Percentiles rank a stretch among this genome's conserved stretches.
These are phyloP conservation scores for Drosophila flavopinicola DNA, from an alignment of 2,888 invertebrate species.

Conservation along the genomic window DNA sequence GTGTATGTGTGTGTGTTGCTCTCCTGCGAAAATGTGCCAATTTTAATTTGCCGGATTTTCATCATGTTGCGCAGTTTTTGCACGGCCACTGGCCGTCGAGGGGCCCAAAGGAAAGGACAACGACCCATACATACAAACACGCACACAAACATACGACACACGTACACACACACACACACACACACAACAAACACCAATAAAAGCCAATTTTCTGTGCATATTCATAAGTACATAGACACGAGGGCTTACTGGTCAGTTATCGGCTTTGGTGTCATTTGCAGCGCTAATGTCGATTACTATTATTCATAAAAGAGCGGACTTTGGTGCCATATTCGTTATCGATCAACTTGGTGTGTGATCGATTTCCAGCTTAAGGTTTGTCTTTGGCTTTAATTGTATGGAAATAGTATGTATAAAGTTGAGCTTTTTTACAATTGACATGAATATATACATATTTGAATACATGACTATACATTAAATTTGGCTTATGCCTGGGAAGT, in stretches of 20 bases:
- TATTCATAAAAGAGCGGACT: too few species aligned
- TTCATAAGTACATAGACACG: conserved; percentile 17
- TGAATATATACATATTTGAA: too few species aligned
- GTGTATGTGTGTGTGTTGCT: conserved; percentile 8
- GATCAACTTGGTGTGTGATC: too few species aligned
- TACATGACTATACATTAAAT: too few species aligned
- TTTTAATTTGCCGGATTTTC: conserved; percentile 56
- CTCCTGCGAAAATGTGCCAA: conserved; percentile 61
- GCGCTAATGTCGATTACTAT: too few species aligned
- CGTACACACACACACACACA: conserved; percentile 9
- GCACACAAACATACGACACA: conserved; percentile 1
- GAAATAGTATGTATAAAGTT: too few species aligned
- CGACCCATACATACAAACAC: conserved; percentile 34
- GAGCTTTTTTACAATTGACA: too few species aligned
- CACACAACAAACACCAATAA: conserved; percentile 44
- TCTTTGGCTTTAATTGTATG: too few species aligned
- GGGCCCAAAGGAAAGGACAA: conserved; percentile 42
- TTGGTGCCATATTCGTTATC: too few species aligned
- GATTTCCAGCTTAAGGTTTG: too few species aligned
- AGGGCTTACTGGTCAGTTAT: conserved; percentile 4
- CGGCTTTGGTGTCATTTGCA: too few species aligned
- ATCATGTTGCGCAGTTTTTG: conserved; percentile 53
- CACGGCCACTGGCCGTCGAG: conserved; percentile 27
- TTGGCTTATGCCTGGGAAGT: too few species aligned
- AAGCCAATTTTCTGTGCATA: conserved; percentile 54